Percentiles rank a stretch among this genome's conserved stretches.
Evolutionary conservation across 2,113 vertebrate genomes (phyloP).

Genomic region (Casuarius casuarius): DNA sequence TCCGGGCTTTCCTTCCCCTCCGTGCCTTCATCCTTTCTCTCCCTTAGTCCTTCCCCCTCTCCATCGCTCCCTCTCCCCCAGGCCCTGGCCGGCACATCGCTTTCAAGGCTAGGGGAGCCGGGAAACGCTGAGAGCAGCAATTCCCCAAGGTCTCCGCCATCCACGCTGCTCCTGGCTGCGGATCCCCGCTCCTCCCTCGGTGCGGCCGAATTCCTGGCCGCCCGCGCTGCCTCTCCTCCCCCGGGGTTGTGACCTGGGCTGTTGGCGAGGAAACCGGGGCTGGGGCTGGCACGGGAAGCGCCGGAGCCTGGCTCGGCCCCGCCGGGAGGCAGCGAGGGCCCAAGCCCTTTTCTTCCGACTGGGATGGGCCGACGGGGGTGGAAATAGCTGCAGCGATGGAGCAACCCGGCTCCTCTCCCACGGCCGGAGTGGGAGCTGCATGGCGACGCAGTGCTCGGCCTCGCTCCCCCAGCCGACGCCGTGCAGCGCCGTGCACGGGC

Average conservation of each 20-base stretch:
- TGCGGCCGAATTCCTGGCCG: background rate
- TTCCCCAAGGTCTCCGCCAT: background rate
- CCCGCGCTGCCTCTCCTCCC: background rate
- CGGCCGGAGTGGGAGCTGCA: background rate
- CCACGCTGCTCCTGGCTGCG: background rate
- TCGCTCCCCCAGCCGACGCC: too few relatives aligned
- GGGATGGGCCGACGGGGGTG: background rate
- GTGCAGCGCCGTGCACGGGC: background rate
- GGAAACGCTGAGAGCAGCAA: background rate
- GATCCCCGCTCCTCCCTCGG: background rate
- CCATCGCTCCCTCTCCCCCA: background rate
- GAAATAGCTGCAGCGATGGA: background rate
- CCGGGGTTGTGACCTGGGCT: background rate
- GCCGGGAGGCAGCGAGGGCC: accelerated
- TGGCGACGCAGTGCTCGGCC: background rate
- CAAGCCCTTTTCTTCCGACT: background rate
- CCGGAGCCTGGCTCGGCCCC: background rate
- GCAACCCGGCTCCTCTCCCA: background rate
- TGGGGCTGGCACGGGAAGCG: background rate
- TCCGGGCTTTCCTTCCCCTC: background rate
- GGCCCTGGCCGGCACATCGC: background rate
- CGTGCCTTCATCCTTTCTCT: background rate
- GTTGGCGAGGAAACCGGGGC: background rate
- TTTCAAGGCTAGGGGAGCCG: too few relatives aligned
- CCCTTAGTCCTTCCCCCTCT: background rate